Base-by-base conservation (phyloP, 92 coral and sea anemone genomes). In the Bergia puertoricense region DNA sequence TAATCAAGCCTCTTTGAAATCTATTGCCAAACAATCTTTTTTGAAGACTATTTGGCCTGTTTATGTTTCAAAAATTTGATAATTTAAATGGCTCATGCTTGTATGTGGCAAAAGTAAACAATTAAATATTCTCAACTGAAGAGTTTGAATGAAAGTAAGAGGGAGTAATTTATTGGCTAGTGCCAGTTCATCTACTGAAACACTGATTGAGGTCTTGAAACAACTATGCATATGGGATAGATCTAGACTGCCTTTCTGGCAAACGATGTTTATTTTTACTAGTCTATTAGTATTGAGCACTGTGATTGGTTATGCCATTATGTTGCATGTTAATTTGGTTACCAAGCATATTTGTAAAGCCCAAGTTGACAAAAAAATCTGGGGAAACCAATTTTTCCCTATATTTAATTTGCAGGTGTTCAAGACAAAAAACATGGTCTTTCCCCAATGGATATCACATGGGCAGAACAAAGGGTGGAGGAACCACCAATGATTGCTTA, bases 401-500 rank as follows among this genome's bases (percentile, higher is more conserved):
- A 59, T 45, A 74, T 38, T 86, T 44, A 88, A 74, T 54, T 42
- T 82, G 56, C 65, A 89, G 88, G 91, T 82, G 88, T 89, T 74
- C 83, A 71, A n/a, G 88, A 82, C 86, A 89, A 56, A 46, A 89
- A 89, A 82, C 91, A 89, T 9, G 65, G 44, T 40, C 84, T 89
- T 85, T 89, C 91, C 72, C 82, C 69, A 84, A 76, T 89, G 85
- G 71, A 89, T 73, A 89, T 89, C 67, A 51, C 74, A n/a, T 82
- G 91, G 91, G 91, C 91, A 76, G 84, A 89, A 71, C 91, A 89
- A 79, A 54, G 76, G 91, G 91, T 88, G 57, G 42, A 71, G 37
- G 46, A 81, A 88, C 91, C 91, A 73, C 91, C 75, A 72, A 66
- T 81, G 86, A 88, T 81, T 7, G 91, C 81, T 67, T 68, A 88